Base-by-base conservation (phyloP, 2,113 vertebrate species). In the Himantopus leucocephalus region DNA sequence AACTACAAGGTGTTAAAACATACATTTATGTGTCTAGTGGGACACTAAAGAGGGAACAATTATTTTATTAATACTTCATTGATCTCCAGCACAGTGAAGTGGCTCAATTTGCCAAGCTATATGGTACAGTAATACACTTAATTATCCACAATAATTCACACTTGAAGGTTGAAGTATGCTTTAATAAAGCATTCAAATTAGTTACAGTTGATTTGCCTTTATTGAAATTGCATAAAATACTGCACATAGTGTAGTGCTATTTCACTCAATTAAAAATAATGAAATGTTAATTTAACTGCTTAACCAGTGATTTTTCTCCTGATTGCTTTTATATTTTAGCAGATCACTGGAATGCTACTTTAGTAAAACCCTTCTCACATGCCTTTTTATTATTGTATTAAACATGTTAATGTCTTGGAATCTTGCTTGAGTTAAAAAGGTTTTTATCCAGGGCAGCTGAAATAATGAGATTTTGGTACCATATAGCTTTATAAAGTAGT, bases 191-290 rank as follows among this genome's bases (percentile, higher is more conserved):
- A 96, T 88, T 88, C 84, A 88, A 94, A 96, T 91, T 95, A 58
- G 90, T 92, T 93, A 96, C 89, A 90, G 90, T 91, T 88, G 88
- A 93, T 97, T 94, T 85, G 77, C 39, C 62, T 95, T 96, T 92
- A 92, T 83, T 90, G 86, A 92, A 95, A 94, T 94, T 74, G 89
- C 77, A 83, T 81, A 94, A 96, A 97, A 94, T 93, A 83, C 47
- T 43, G 89, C 94, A 91, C 55, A 89, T 67, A 90, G 59, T 66
- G 72, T 93, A 92, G 91, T 76, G 73, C 63, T 86, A 89, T 96
- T 93, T 97, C 82, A 92, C 67, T 94, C 91, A 95, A 92, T 95
- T 97, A 96, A 97, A 97, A 97, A 95, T 96, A 96, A 98, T 91
- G 81, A 92, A 96, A 96, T 85, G 89, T 89, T 97, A 94, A 95